Percentiles rank a stretch among this genome's conserved stretches.
These are phyloP conservation scores for Rhincodon typus DNA, from an alignment of 2,797 vertebrate species.

Conservation along the genomic window DNA sequence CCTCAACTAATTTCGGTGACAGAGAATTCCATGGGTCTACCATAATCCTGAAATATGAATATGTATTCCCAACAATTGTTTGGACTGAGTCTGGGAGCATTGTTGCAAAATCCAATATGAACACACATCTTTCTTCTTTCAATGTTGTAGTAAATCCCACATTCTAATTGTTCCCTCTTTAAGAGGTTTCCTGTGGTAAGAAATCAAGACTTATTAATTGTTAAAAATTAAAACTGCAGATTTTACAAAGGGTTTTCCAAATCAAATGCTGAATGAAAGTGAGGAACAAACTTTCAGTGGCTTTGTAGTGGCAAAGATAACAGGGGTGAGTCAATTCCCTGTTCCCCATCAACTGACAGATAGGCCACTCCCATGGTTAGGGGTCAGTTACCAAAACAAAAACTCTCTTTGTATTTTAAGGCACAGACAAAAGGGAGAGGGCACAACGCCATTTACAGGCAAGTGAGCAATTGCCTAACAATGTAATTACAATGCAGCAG, in stretches of 20 bases:
- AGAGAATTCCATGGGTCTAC: too few species aligned
- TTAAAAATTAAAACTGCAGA: neutral
- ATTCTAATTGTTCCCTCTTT: neutral
- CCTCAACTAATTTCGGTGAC: too few species aligned
- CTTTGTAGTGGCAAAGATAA: neutral
- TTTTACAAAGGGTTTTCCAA: neutral
- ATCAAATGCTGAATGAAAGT: neutral
- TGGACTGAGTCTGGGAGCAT: too few species aligned
- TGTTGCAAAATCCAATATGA: neutral
- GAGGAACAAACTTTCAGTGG: too few species aligned
- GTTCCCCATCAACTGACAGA: neutral
- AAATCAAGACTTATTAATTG: too few species aligned
- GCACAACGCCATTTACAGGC: neutral
- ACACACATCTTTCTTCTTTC: neutral
- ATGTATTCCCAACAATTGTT: too few species aligned
- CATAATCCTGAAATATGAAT: too few species aligned
- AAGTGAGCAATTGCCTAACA: conserved; percentile 29
- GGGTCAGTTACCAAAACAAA: neutral
- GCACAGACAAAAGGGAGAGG: neutral
- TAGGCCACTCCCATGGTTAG: neutral
- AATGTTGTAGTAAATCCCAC: neutral
- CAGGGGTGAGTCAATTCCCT: neutral
- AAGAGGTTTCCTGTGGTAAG: neutral
- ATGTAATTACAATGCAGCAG: conserved; percentile 27
- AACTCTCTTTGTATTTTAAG: neutral